Conservation (phyloP, 1,140 invertebrate genomes). For the Scaptodrosophila lebanonensis region DNA sequence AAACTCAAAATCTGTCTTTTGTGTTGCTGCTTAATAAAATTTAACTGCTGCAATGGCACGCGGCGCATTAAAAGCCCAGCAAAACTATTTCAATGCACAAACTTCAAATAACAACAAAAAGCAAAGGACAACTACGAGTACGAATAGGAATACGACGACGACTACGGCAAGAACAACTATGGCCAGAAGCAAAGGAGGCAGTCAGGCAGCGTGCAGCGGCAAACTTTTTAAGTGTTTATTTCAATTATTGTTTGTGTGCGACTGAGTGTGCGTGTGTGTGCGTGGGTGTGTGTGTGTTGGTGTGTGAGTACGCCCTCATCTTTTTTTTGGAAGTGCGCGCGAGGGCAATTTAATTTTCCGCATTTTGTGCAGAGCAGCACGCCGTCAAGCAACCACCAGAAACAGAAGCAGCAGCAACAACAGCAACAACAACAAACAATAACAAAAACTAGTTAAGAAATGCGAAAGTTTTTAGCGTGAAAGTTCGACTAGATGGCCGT, state of each 20-base stretch:
- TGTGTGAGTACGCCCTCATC: neutral
- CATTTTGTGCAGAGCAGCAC: conserved; percentile 47
- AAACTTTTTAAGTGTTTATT: conserved; percentile 74
- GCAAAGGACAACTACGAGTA: conserved; percentile 9
- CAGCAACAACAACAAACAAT: conserved; percentile 49
- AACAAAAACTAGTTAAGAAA: conserved; percentile 75
- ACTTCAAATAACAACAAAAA: conserved; percentile 14
- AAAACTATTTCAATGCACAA: conserved; percentile 50
- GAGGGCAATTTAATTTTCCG: conserved; percentile 69
- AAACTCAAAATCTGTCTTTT: conserved; percentile 36
- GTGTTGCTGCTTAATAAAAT: conserved; percentile 49
- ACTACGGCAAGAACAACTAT: conserved; percentile 4
- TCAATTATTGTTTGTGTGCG: conserved; percentile 69
- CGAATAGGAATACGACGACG: conserved; percentile 11
- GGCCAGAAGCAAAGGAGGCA: conserved; percentile 1
- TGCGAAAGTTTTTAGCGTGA: conserved; percentile 72
- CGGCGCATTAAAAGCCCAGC: conserved; percentile 28
- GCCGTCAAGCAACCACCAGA: conserved; percentile 5
- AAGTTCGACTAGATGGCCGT: conserved; percentile 53
- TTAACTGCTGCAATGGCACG: conserved; percentile 52
- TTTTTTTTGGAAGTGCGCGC: conserved; percentile 8
- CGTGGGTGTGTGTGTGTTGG: conserved; percentile 3
- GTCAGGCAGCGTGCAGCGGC: conserved; percentile 25
- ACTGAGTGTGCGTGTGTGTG: conserved; percentile 22
- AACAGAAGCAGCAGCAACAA: conserved; percentile 13